Evolutionary conservation across 2,888 invertebrate species (phyloP), one percentile per base, ranked within the genome.

Genomic region (Idaea aversata): DNA sequence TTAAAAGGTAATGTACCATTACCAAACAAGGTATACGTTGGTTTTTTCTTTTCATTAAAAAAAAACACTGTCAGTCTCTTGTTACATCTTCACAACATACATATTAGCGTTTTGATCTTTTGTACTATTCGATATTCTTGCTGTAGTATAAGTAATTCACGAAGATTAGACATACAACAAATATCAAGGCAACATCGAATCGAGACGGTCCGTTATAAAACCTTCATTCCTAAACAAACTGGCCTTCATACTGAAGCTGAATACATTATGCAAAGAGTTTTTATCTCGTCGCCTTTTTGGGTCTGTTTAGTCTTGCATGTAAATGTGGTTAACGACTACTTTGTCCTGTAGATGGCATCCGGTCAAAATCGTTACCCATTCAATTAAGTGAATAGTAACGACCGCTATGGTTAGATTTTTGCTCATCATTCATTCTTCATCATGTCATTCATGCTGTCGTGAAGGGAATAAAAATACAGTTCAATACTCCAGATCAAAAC

Each of bases 221-320:
- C 75, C 72, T 69, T 77, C 73, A 76, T 73, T 79, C 70, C 72
- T 77, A 81, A 75, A 75, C 78, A 82, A 83, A 83, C 79, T 81
- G 77, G 75, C 78, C 82, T 76, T 77, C 77, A 60, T 63, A 61
- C 63, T 64, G 61, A 78, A 73, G 72, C 74, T 69, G 78, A 74
- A 86, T 86, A 83, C 75, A 84, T 87, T 84, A 87, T 87, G 82
- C 82, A 84, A 83, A 83, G 77, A 75, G 80, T 84, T 84, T 85
- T 85, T 84, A 83, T 84, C 81, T 80, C 74, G 70, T 75, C 78
- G 72, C 72, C 73, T 75, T 72, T 79, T 79, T 76, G 76, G 76
- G 73, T 72, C 72, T 77, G 76, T 79, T 78, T 76, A 82, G 77
- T 72, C 77, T 82, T 79, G 78, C 77, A 84, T 83, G 80, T 77